Percentiles rank a stretch among this genome's conserved stretches.
Conservation (phyloP, 2,888 invertebrate species). For the Byasa hedistus region DNA sequence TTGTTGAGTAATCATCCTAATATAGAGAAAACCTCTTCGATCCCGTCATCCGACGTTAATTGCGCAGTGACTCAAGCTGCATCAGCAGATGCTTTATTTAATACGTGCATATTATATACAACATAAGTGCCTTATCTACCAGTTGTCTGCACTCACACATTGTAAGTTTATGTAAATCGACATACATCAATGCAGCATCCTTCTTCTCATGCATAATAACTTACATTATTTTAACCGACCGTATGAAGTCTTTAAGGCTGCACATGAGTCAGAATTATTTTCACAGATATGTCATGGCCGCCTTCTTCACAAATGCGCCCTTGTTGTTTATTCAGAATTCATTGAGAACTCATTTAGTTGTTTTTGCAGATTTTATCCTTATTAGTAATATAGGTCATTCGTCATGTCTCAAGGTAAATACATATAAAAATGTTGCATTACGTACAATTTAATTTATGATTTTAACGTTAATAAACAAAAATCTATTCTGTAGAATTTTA, state of each 20-base stretch:
- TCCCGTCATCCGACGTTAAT: slow-evolving; percentile 46
- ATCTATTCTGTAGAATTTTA: too few species aligned
- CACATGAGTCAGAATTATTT: slow-evolving; percentile 31
- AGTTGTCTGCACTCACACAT: background rate
- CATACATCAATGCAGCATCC: slow-evolving; percentile 3
- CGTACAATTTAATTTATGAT: too few species aligned
- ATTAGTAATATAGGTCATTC: slow-evolving; percentile 27
- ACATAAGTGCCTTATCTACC: background rate
- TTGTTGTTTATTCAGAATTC: slow-evolving; percentile 48
- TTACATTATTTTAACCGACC: slow-evolving; percentile 14
- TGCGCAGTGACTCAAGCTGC: slow-evolving; percentile 51
- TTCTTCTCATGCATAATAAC: slow-evolving; percentile 7
- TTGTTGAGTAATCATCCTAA: slow-evolving; percentile 65
- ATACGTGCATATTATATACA: slow-evolving; percentile 8
- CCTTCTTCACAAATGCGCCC: slow-evolving; percentile 44
- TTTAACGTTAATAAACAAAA: too few species aligned
- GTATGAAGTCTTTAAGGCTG: slow-evolving; percentile 21
- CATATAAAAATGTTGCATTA: background rate
- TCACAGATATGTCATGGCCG: slow-evolving; percentile 51
- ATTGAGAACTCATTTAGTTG: slow-evolving; percentile 29
- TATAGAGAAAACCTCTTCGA: slow-evolving; percentile 53
- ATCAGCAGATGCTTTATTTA: slow-evolving; percentile 42
- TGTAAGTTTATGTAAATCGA: background rate
- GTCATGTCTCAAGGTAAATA: background rate
- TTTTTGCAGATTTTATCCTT: slow-evolving; percentile 29